Evolutionary conservation across 1,140 invertebrate species (phyloP).

Genomic region (Panagrolaimus sp.): DNA sequence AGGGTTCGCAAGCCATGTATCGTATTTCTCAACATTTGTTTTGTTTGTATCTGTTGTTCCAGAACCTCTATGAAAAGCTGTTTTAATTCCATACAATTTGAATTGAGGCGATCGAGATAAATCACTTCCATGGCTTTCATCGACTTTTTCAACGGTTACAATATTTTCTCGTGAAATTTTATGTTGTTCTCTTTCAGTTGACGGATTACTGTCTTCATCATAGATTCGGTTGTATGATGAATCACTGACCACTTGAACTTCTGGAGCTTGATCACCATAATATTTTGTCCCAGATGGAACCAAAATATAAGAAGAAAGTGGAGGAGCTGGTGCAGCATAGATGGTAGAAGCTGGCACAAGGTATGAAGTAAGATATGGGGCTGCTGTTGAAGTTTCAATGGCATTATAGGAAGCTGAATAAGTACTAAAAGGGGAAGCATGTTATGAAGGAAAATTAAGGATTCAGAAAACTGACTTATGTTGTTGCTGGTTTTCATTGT

Average conservation of each 20-base stretch:
- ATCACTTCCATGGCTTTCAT: neutral
- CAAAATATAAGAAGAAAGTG: neutral
- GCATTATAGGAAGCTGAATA: no score
- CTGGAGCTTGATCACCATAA: neutral
- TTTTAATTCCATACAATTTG: neutral
- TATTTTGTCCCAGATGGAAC: neutral
- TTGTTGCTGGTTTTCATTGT: neutral
- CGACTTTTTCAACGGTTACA: neutral
- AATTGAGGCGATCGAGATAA: neutral
- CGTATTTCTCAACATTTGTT: neutral
- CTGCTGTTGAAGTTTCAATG: no score
- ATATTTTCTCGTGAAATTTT: slow-evolving; percentile 1
- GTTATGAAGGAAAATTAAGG: neutral
- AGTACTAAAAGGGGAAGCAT: neutral
- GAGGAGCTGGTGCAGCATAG: neutral
- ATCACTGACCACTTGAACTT: neutral
- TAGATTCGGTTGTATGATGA: no score
- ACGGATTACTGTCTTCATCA: neutral
- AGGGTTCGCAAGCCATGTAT: neutral
- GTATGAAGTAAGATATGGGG: neutral
- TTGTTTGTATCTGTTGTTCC: neutral
- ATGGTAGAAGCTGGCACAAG: neutral
- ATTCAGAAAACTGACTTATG: neutral
- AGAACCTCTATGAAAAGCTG: neutral
- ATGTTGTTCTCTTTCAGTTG: neutral